A percentile compares a stretch with the other conserved stretches of the same genome.
Evolutionary conservation across 2,113 vertebrate species (phyloP).

Genomic region (Gallinago jamesoni): DNA sequence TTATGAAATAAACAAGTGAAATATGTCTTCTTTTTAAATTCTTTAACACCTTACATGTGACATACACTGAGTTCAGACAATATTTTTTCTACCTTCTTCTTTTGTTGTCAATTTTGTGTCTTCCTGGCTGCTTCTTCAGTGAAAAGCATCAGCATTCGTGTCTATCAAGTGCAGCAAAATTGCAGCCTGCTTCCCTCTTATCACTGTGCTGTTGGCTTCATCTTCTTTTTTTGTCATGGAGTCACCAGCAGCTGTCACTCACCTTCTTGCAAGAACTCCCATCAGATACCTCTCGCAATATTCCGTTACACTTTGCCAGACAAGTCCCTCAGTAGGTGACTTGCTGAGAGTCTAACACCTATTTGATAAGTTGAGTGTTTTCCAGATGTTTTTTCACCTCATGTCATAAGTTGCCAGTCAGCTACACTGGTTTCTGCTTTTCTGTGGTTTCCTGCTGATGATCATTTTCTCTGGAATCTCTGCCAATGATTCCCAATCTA

Average conservation of each 20-base stretch:
- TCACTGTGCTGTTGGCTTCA: not conserved
- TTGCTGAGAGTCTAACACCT: not conserved
- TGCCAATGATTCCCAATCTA: not conserved
- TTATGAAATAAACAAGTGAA: not conserved
- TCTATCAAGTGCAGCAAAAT: not conserved
- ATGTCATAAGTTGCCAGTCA: not conserved
- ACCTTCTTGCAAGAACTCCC: not conserved
- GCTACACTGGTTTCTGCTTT: not conserved
- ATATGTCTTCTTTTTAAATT: not conserved
- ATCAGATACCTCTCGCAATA: not conserved
- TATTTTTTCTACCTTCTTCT: not conserved
- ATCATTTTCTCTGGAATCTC: not conserved
- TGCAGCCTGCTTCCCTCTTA: not conserved
- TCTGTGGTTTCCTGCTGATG: not conserved
- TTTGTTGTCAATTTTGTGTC: not conserved
- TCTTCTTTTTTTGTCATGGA: not conserved
- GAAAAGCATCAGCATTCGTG: not conserved
- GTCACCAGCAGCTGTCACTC: not conserved
- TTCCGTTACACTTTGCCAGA: not conserved
- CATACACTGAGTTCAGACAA: not conserved
- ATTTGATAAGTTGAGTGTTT: not conserved
- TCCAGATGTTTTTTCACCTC: not conserved
- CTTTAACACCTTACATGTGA: not conserved
- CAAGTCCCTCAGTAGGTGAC: not conserved
- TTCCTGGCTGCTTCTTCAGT: not conserved